Conservation (phyloP, 2,113 vertebrate species). For the Onychorhynchus coronatus region DNA sequence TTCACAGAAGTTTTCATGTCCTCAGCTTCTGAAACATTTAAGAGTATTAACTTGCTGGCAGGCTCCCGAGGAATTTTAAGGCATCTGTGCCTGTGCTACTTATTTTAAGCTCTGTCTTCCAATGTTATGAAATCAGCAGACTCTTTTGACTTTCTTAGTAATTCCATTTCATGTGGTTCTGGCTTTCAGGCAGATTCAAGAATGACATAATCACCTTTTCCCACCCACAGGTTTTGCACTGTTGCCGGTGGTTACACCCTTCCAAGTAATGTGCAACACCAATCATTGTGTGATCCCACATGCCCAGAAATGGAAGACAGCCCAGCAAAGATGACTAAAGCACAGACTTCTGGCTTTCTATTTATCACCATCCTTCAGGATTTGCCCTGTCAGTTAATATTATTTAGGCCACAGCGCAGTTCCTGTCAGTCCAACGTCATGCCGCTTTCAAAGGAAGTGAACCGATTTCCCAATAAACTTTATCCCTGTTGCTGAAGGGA, state of each 20-base stretch:
- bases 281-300: background rate
- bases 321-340: background rate
- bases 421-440: background rate
- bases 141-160: constrained; percentile 7
- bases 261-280: background rate
- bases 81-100: background rate
- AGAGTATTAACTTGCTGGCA: constrained; percentile 15
- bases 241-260: background rate
- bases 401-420: background rate
- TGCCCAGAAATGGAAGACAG: constrained; percentile 37
- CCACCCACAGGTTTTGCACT: constrained; percentile 16
- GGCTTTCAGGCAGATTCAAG: constrained; percentile 22
- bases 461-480: background rate
- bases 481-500: background rate
- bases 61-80: background rate
- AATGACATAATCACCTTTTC: constrained; percentile 2
- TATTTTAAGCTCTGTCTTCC: constrained; percentile 41
- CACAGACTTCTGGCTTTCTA: background rate
- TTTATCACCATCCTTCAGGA: background rate
- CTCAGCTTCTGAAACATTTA: constrained; percentile 32
- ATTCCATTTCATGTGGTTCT: constrained; percentile 34
- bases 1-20: background rate
- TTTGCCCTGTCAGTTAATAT: background rate
- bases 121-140: constrained; percentile 1
- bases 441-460: background rate